These are phyloP conservation scores for Sebastes goodei DNA, from an alignment of 2,797 vertebrate genomes.

Conservation along the genomic window DNA sequence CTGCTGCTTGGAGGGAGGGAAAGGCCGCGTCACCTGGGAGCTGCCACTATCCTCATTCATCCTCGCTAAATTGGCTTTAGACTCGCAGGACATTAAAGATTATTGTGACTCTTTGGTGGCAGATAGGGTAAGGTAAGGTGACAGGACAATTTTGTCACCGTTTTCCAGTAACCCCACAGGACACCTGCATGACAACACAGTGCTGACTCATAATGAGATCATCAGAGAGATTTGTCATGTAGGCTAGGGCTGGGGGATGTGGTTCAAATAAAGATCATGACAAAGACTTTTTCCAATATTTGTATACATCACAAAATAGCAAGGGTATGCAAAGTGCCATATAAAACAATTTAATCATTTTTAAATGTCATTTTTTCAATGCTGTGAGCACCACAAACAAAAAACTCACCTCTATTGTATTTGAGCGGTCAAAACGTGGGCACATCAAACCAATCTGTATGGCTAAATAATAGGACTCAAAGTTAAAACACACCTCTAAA, in stretches of 20 bases:
- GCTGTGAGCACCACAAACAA: not conserved
- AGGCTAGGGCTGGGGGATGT: not conserved
- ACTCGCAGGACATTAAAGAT: slow-evolving; percentile 60
- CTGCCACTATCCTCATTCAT: slow-evolving; percentile 67
- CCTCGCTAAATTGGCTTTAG: slow-evolving; percentile 66
- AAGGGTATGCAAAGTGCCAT: not conserved
- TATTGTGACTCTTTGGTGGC: slow-evolving; percentile 39
- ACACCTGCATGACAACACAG: slow-evolving; percentile 5
- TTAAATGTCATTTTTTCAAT: not conserved
- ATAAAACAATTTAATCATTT: not conserved
- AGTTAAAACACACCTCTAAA: no score
- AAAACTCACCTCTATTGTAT: no score
- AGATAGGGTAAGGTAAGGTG: slow-evolving; percentile 35
- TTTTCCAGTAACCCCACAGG: slow-evolving; percentile 29
- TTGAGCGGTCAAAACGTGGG: no score
- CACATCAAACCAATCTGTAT: no score
- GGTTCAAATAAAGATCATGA: not conserved
- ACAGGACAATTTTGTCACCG: slow-evolving; percentile 8
- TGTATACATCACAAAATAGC: not conserved
- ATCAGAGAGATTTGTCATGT: slow-evolving; percentile 33
- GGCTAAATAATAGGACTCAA: no score
- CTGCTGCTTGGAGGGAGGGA: slow-evolving; percentile 53
- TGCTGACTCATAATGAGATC: slow-evolving; percentile 33
- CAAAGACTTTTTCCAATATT: not conserved
- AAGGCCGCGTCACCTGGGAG: slow-evolving; percentile 69